These are phyloP conservation scores for Drosophila robusta DNA, from an alignment of 2,888 invertebrate species.

Conservation along the genomic window DNA sequence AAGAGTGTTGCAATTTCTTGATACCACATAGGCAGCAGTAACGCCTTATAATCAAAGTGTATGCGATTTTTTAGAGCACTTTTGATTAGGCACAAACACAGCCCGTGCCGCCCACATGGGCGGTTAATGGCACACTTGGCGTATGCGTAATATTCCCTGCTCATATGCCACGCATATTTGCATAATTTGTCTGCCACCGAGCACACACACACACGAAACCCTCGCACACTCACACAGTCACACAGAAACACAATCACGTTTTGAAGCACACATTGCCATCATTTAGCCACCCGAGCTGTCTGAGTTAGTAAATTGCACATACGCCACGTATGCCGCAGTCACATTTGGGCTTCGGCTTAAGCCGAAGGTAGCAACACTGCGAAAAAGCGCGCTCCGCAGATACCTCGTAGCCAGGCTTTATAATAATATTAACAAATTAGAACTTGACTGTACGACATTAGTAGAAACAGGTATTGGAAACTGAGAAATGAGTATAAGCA, in stretches of 20 bases:
- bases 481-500: no score
- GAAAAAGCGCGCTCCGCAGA: not conserved
- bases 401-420: not conserved
- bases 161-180: conserved; percentile 74
- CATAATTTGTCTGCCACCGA: conserved; percentile 68
- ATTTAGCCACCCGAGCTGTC: conserved; percentile 69
- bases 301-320: conserved; percentile 79
- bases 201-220: conserved; percentile 11
- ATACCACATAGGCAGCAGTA: conserved; percentile 29
- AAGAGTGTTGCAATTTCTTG: conserved; percentile 33
- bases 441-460: no score
- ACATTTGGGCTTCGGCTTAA: conserved; percentile 29
- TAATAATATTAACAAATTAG: not conserved
- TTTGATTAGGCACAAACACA: conserved; percentile 66
- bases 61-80: conserved; percentile 49
- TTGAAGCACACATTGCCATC: conserved; percentile 62
- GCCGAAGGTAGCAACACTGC: conserved; percentile 15
- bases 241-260: conserved; percentile 1
- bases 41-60: conserved; percentile 48
- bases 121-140: conserved; percentile 72
- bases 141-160: conserved; percentile 74
- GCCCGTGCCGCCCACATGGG: conserved; percentile 24
- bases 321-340: conserved; percentile 61
- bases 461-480: no score
- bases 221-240: conserved; percentile 3